Conservation (phyloP, 1,140 invertebrate genomes). For the Cardiocondyla obscurior region DNA sequence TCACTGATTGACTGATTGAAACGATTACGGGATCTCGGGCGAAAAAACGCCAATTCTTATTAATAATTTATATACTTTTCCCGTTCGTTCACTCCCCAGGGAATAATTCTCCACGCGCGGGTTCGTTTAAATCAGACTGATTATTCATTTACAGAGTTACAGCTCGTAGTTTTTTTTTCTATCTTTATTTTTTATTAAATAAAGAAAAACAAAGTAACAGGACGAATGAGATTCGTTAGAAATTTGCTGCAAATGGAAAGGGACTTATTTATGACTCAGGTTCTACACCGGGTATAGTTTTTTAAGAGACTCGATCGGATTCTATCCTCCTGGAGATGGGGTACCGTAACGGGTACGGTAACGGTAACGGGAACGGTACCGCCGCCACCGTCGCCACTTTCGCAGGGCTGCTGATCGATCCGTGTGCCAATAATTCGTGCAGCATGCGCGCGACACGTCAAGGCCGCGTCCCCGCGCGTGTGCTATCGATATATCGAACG, state of each 20-base stretch:
- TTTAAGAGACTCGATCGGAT: not conserved
- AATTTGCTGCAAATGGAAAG: no score
- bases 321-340: no score
- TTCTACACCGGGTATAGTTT: no score
- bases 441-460: constrained; percentile 41
- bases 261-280: no score
- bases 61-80: constrained; percentile 29
- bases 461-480: constrained; percentile 44
- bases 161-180: no score
- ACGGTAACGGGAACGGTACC: not conserved
- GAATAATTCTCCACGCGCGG: not conserved
- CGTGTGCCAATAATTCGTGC: constrained; percentile 1
- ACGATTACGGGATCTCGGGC: not conserved
- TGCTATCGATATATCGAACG: constrained; percentile 55
- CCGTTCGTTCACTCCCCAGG: not conserved
- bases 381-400: not conserved
- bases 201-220: no score
- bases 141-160: no score
- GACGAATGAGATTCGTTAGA: no score
- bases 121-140: no score
- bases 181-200: no score
- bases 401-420: not conserved
- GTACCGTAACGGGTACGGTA: not conserved
- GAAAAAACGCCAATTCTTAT: not conserved
- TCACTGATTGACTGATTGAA: constrained; percentile 26